Evolutionary conservation across 1,140 invertebrate species (phyloP).

Genomic region (Cardiocondyla obscurior): DNA sequence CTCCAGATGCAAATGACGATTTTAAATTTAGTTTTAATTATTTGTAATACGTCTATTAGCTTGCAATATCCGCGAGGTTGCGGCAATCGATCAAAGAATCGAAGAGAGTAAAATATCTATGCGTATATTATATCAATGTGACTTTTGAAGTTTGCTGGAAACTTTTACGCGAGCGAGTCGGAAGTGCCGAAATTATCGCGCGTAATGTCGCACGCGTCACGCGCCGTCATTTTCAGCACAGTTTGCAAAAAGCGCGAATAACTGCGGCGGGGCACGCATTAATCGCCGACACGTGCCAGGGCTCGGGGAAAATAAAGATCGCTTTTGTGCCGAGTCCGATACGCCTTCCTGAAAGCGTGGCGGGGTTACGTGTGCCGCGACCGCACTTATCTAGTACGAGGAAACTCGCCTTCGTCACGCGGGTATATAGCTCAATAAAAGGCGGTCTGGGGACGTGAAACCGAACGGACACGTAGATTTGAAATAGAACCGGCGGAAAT

Average conservation of each 20-base stretch:
- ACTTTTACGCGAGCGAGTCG: too few relatives aligned
- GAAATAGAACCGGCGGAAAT: not conserved
- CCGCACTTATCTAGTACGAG: not conserved
- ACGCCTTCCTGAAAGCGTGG: not conserved
- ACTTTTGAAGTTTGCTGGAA: too few relatives aligned
- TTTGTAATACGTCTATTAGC: too few relatives aligned
- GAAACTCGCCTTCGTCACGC: not conserved
- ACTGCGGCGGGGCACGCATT: not conserved
- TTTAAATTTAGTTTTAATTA: too few relatives aligned
- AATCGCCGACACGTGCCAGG: constrained; percentile 17
- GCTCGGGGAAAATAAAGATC: not conserved
- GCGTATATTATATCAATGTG: too few relatives aligned
- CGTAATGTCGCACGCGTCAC: not conserved
- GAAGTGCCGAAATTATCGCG: constrained; percentile 32
- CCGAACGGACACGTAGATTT: not conserved
- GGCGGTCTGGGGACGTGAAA: too few relatives aligned
- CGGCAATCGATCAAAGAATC: too few relatives aligned
- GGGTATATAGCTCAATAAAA: not conserved
- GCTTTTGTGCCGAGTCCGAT: not conserved
- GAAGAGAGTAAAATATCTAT: too few relatives aligned
- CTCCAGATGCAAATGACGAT: too few relatives aligned
- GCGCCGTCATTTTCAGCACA: not conserved
- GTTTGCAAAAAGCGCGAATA: not conserved
- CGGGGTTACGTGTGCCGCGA: not conserved
- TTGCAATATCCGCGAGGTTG: too few relatives aligned